Base-by-base conservation (phyloP, 1,140 invertebrate genomes). In the Drosophila nigrodunni region DNA sequence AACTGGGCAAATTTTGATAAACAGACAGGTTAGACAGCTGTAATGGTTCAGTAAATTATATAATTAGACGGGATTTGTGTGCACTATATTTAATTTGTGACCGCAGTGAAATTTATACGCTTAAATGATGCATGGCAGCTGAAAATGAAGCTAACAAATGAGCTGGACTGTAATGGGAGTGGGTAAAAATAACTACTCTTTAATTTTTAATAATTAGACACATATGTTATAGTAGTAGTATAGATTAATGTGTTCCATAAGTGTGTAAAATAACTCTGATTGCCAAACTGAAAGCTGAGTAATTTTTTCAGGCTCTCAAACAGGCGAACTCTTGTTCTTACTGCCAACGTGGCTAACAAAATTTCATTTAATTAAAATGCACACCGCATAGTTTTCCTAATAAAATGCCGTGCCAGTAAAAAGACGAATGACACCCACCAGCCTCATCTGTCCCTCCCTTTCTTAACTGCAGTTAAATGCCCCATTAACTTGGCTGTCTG, bases 351-450 rank as follows among this genome's bases (percentile, higher is more conserved):
- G 49, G 13, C 18, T 21, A 71, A 37, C 59, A 52, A 47, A 72
- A 72, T 58, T 65, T 35, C 43, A 66, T 72, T 72, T 78, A 74
- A 75, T 78, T 78, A 75, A 78, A 78, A 71, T 74, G 66, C 60
- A 66, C 37, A 61, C 72, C 55, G 68, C 74, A 76, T 60, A 76
- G 74, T 65, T 72, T 72, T 55, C 55, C 61, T 72, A 55, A 76
- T 72, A 58, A 74, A 71, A 71, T 64, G 43, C 50, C 21, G 11
- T 13, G 60, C 55, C 55, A 58, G n/a, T 65, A 21, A 66, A 57
- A 59, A 70, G 46, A 64, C 64, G 68, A 66, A 72, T 72, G 68
- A 65, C 55, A 34, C 41, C 60, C 47, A 54, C 34, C 35, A 34
- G 2, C 15, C 15, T 8, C 3, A 11, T n/a, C 18, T 59, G 52